A percentile compares a stretch with the other conserved stretches of the same genome.
These are phyloP conservation scores for Ladona fulva DNA, from an alignment of 1,140 invertebrate genomes.

Conservation along the genomic window DNA sequence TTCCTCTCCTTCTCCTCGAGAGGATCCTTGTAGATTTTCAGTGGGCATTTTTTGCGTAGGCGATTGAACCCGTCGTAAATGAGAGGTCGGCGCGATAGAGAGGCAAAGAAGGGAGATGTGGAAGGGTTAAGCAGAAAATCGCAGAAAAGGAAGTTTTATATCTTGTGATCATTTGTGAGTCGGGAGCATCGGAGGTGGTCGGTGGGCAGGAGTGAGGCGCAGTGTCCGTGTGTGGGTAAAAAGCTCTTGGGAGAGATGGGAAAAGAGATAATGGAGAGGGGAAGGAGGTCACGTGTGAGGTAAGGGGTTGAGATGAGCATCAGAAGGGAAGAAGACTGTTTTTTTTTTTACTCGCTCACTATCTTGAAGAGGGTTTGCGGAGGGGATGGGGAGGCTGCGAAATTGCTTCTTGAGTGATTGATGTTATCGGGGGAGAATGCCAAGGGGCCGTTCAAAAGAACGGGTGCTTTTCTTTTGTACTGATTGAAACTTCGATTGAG, in stretches of 20 bases:
- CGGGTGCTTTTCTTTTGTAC: neutral
- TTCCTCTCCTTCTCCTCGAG: neutral
- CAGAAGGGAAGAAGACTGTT: neutral
- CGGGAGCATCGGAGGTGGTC: no score
- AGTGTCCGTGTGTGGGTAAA: neutral
- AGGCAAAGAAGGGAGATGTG: no score
- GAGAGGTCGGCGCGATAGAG: no score
- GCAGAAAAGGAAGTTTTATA: no score
- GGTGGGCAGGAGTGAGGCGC: no score
- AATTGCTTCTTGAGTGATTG: conserved; percentile 9
- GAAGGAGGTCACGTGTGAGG: no score
- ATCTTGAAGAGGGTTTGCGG: neutral
- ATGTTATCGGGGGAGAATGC: neutral
- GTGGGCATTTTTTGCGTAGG: no score
- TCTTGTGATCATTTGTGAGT: no score
- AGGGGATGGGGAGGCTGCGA: neutral
- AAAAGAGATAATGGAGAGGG: neutral
- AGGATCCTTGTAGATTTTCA: no score
- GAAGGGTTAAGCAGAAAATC: no score
- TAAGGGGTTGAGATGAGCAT: neutral
- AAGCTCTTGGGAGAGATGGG: neutral
- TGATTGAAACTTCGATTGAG: conserved; percentile 4
- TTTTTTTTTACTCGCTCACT: neutral
- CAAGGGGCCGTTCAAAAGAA: neutral
- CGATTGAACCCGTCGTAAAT: no score